Conservation (phyloP, 2,888 invertebrate species). For the Syrista parreyssii region DNA sequence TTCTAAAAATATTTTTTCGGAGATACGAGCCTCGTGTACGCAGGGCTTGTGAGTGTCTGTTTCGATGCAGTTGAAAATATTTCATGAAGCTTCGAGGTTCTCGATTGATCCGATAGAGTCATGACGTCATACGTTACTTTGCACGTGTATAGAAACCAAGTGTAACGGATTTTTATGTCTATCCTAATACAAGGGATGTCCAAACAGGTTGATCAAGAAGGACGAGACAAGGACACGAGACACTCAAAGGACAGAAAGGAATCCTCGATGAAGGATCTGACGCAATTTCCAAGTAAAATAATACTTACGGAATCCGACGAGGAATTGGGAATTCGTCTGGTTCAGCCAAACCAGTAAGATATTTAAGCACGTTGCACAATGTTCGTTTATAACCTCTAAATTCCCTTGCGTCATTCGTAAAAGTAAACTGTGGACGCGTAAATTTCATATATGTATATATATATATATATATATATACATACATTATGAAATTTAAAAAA, state of each 20-base stretch:
- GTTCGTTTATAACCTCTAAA: not conserved
- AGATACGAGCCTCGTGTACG: not conserved
- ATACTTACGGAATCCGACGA: conserved; percentile 10
- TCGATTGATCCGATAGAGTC: not conserved
- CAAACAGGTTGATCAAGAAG: not conserved
- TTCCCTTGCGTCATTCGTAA: not conserved
- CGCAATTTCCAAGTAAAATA: not conserved
- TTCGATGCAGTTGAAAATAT: not conserved
- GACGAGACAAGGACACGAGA: not conserved
- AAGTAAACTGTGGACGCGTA: not conserved
- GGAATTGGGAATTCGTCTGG: conserved; percentile 10
- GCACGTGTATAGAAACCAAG: not conserved
- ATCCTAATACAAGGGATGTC: not conserved
- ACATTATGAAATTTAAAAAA: not conserved
- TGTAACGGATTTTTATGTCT: not conserved
- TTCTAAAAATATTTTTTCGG: not conserved
- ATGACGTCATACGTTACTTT: not conserved
- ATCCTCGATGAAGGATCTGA: not conserved
- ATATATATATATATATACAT: too few species aligned
- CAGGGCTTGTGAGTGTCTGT: not conserved
- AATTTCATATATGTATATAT: too few species aligned
- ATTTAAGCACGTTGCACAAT: not conserved
- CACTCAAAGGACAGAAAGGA: not conserved
- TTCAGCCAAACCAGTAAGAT: conserved; percentile 14
- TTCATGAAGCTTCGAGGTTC: not conserved